A percentile compares a stretch with the other conserved stretches of the same genome.
phyloP scores from a whole-genome alignment of 1,140 invertebrate species.

The Platyscapa corneri region DNA sequence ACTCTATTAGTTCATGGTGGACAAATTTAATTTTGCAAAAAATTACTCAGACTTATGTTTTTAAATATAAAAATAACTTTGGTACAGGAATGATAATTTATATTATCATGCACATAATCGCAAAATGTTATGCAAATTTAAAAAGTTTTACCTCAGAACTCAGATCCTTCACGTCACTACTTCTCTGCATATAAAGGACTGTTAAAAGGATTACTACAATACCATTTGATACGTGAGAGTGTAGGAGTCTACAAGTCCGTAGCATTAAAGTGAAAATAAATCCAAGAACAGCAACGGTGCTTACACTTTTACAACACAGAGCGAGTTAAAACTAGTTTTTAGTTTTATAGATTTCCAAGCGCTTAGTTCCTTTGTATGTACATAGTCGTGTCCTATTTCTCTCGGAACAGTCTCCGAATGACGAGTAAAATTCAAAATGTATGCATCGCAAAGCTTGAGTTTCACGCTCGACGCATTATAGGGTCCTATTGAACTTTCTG shows the following conservation, averaged over 20 bases:
- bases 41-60: no score
- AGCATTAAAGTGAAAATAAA: background rate
- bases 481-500: no score
- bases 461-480: background rate
- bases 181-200: background rate
- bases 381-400: background rate
- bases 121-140: no score
- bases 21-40: no score
- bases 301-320: background rate
- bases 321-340: background rate
- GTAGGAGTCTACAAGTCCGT: background rate
- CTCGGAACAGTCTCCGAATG: background rate
- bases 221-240: background rate
- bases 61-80: no score
- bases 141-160: no score
- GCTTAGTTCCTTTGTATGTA: background rate
- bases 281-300: background rate
- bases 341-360: background rate
- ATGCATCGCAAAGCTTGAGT: background rate
- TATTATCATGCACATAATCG: no score
- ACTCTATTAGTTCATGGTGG: no score
- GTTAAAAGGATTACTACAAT: background rate
- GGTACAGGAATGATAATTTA: no score
- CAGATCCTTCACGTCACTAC: no score
- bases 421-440: background rate